A percentile compares a stretch with the other conserved stretches of the same genome.
Evolutionary conservation across 2,888 invertebrate species (phyloP).

Genomic region (Thyatira batis): DNA sequence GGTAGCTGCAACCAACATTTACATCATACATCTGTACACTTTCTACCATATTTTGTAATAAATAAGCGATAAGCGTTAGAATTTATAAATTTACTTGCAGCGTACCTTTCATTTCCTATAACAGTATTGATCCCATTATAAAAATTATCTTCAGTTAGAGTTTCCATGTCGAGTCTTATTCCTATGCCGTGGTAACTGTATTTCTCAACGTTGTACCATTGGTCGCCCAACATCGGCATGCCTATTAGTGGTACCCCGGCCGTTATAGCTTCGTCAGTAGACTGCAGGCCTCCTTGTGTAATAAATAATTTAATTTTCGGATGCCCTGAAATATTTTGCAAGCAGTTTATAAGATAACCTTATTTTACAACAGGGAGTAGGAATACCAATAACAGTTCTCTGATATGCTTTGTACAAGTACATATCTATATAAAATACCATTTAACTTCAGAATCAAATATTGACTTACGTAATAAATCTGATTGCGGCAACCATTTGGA

Average conservation of each 20-base stretch:
- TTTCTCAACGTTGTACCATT: slow-evolving; percentile 62
- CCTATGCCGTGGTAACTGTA: slow-evolving; percentile 50
- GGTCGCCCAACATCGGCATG: slow-evolving; percentile 68
- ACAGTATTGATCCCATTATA: slow-evolving; percentile 38
- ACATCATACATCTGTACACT: too few relatives aligned
- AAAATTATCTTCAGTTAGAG: slow-evolving; percentile 42
- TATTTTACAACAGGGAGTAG: too few relatives aligned
- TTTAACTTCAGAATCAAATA: slow-evolving; percentile 13
- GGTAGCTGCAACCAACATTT: slow-evolving; percentile 23
- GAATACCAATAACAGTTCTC: too few relatives aligned
- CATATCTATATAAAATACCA: too few relatives aligned
- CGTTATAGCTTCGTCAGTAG: slow-evolving; percentile 68
- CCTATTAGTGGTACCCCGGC: slow-evolving; percentile 66
- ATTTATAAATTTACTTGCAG: neutral
- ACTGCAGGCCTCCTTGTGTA: slow-evolving; percentile 74
- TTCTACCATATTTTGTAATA: neutral
- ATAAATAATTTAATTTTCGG: slow-evolving; percentile 73
- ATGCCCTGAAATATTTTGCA: slow-evolving; percentile 55
- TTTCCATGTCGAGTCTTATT: slow-evolving; percentile 34
- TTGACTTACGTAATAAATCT: slow-evolving; percentile 57
- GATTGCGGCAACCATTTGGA: slow-evolving; percentile 74
- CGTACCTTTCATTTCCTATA: slow-evolving; percentile 44
- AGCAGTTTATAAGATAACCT: neutral
- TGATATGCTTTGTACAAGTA: too few relatives aligned
- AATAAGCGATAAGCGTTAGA: neutral